These are phyloP conservation scores for Cossypha heuglini DNA, from an alignment of 2,797 vertebrate species.

Conservation along the genomic window DNA sequence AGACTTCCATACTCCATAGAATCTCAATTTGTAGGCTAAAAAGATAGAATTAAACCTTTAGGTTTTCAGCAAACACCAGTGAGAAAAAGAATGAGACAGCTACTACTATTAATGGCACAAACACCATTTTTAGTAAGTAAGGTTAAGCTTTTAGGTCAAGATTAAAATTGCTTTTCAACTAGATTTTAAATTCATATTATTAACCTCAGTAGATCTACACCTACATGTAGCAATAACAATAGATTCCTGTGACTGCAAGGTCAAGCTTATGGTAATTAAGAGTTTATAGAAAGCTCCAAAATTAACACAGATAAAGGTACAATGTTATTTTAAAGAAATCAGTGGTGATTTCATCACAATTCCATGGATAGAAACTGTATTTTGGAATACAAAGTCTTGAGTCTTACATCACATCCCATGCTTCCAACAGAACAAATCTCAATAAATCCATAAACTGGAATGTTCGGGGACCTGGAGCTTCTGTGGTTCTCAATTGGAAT, in stretches of 20 bases:
- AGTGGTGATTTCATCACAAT: not conserved
- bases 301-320: not conserved
- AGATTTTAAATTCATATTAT: not conserved
- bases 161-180: not conserved
- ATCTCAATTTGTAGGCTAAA: not conserved
- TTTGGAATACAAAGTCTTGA: not conserved
- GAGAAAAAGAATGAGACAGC: not conserved
- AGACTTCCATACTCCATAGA: not conserved
- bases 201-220: not conserved
- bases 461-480: not conserved
- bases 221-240: not conserved
- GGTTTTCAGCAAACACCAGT: not conserved
- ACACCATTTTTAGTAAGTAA: not conserved
- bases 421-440: not conserved
- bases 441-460: not conserved
- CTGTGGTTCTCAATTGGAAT: fast-evolving
- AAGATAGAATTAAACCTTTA: not conserved
- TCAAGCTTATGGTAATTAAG: not conserved
- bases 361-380: not conserved
- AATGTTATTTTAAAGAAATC: not conserved
- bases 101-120: not conserved
- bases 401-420: not conserved
- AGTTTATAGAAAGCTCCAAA: not conserved
- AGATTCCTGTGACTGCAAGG: not conserved
- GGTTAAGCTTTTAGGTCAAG: not conserved